A percentile compares a stretch with the other conserved stretches of the same genome.
phyloP scores from a whole-genome alignment of 2,113 vertebrate genomes.

The Anser brachyrhynchus region DNA sequence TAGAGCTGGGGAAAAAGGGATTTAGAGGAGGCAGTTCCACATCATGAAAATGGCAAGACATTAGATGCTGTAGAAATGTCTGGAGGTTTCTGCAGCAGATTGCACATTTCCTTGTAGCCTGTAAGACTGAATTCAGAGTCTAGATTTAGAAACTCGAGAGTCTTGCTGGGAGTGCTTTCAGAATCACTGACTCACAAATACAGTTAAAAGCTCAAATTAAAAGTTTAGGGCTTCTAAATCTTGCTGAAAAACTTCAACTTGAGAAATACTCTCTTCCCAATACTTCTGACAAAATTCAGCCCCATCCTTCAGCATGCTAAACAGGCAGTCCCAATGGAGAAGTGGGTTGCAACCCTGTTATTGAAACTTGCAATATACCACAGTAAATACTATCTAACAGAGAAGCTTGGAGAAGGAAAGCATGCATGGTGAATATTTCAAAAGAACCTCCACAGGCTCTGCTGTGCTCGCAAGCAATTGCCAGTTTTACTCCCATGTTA shows the following conservation, averaged over 20 bases:
- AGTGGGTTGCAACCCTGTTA: neutral
- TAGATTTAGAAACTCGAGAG: neutral
- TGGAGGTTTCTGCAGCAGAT: neutral
- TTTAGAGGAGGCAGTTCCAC: neutral
- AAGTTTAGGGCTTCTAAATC: neutral
- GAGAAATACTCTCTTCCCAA: neutral
- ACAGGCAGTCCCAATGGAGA: neutral
- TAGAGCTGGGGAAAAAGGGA: neutral
- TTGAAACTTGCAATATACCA: neutral
- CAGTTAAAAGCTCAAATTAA: neutral
- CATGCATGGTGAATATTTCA: neutral
- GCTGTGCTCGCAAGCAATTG: neutral
- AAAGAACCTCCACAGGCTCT: neutral
- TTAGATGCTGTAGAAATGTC: neutral
- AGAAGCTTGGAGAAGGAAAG: neutral
- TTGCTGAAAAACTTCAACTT: neutral
- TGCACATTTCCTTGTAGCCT: neutral
- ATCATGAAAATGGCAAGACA: neutral
- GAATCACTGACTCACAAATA: neutral
- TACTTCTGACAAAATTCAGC: neutral
- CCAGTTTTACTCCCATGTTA: neutral
- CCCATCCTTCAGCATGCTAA: fast-evolving
- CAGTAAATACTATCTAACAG: neutral
- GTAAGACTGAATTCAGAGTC: neutral
- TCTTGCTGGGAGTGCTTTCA: neutral